phyloP scores from a whole-genome alignment of 2,113 vertebrate species.

The Lycaon pictus region DNA sequence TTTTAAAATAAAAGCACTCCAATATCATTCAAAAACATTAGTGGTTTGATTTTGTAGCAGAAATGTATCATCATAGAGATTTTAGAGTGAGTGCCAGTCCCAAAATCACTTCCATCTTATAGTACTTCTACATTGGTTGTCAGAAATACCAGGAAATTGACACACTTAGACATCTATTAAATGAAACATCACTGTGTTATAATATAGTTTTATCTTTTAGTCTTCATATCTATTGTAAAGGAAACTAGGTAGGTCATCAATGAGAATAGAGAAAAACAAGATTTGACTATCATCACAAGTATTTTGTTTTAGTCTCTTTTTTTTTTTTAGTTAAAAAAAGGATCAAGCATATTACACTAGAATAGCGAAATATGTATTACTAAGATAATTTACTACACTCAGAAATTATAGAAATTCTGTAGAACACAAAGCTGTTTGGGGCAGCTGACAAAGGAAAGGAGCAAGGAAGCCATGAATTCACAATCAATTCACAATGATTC shows the following conservation, averaged over 20 bases:
- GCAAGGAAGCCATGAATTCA: not conserved
- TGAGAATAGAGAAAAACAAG: not conserved
- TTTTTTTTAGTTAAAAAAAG: constrained; percentile 58
- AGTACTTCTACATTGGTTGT: constrained; percentile 62
- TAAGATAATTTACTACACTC: not conserved
- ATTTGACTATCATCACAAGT: not conserved
- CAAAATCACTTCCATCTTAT: constrained; percentile 74
- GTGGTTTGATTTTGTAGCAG: constrained; percentile 27
- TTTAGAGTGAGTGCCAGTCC: constrained; percentile 46
- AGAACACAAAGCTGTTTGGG: not conserved
- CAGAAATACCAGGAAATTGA: constrained; percentile 68
- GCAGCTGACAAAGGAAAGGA: not conserved
- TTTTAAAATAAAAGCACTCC: constrained; percentile 69
- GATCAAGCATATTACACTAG: not conserved
- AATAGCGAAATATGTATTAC: not conserved
- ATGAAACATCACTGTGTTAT: constrained; percentile 37
- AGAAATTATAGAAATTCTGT: not conserved
- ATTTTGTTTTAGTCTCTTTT: not conserved
- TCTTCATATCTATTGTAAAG: constrained; percentile 8
- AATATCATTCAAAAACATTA: constrained; percentile 69
- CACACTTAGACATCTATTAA: constrained; percentile 61
- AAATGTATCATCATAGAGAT: constrained; percentile 72
- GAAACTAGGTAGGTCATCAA: not conserved
- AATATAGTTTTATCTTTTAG: constrained; percentile 41
- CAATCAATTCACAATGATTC: not conserved